Base-by-base conservation (phyloP, 2,797 vertebrate genomes). In the Sebastes itinus region DNA sequence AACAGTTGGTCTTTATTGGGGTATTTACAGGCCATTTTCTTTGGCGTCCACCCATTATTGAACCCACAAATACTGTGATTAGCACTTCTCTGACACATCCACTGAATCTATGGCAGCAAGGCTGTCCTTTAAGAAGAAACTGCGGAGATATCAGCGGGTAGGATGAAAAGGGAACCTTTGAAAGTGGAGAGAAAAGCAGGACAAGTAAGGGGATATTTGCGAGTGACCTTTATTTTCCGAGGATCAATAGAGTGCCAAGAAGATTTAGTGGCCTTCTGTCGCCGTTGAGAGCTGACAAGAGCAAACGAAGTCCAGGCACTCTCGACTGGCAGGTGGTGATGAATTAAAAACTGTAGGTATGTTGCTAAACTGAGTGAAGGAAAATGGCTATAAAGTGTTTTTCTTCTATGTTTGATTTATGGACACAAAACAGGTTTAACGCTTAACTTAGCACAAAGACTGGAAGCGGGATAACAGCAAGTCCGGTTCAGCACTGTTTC, bases 181-280 rank as follows among this genome's bases (percentile, higher is more conserved):
- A 85, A 78, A 83, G 32, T 66, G 32, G 55, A 62, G 77, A 75
- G 22, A 78, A 88, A 83, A 84, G 68, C 38, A 76, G 74, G 68
- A 81, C 72, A 70, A 82, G 61, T 22, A 59, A 59, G 72, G 78
- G 81, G 81, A 81, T 83, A 81, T 88, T 72, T 81, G 71, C 55
- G 65, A 75, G 69, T 87, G 91, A 91, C 92, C 88, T 92, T 91
- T 87, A 86, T 84, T 91, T 87, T 85, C 82, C 1, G 1, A 38
- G 72, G 66, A 92, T 94, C 92, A 79, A 93, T 92, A 85, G 20
- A 27, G 23, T 77, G 82, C 77, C 77, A 80, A 54, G 78, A 88
- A 87, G 87, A 93, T 87, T 93, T 88, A 92, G 82, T 69, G 76
- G 77, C 71, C 16, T 76, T 82, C 64, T 81, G 84, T 78, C 20